Conservation (phyloP, 1,140 invertebrate genomes). For the Chlorops oryzae region DNA sequence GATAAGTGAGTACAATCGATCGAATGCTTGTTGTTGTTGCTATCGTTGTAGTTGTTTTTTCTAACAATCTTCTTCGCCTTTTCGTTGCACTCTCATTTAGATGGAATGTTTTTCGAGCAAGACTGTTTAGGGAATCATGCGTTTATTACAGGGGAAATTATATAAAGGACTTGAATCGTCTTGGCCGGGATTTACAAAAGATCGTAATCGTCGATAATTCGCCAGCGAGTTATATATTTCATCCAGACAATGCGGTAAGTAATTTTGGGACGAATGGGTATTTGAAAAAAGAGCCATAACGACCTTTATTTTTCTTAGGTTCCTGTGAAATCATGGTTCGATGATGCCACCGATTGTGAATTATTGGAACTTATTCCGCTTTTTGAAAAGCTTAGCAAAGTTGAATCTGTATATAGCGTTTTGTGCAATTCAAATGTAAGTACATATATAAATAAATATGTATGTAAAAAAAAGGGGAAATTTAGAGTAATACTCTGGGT, state of each 20-base stretch:
- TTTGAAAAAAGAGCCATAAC: background rate
- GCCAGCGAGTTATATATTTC: slow-evolving; percentile 99
- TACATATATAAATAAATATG: too few relatives aligned
- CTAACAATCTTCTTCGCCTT: too few relatives aligned
- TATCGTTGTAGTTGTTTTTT: too few relatives aligned
- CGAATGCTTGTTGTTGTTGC: slow-evolving; percentile 1
- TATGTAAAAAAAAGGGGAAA: too few relatives aligned
- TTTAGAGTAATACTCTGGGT: too few relatives aligned
- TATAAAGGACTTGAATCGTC: slow-evolving; percentile 97
- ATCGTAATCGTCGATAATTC: slow-evolving; percentile 99
- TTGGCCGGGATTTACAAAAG: slow-evolving; percentile 92
- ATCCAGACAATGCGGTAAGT: slow-evolving; percentile 99
- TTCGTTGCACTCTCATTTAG: slow-evolving; percentile 49
- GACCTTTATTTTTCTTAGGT: slow-evolving; percentile 57
- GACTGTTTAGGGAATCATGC: slow-evolving; percentile 98
- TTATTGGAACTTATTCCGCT: slow-evolving; percentile 91
- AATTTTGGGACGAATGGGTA: background rate
- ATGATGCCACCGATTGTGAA: slow-evolving; percentile 93
- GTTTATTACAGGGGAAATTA: slow-evolving; percentile 99
- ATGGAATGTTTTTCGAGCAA: slow-evolving; percentile 93
- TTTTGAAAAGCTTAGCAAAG: slow-evolving; percentile 90
- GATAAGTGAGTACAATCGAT: slow-evolving; percentile 58
- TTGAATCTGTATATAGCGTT: slow-evolving; percentile 89
- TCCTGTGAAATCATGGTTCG: slow-evolving; percentile 95
- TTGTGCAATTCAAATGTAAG: slow-evolving; percentile 84